These are phyloP conservation scores for Ceyx erithaca DNA, from an alignment of 2,797 vertebrate species.

Conservation along the genomic window DNA sequence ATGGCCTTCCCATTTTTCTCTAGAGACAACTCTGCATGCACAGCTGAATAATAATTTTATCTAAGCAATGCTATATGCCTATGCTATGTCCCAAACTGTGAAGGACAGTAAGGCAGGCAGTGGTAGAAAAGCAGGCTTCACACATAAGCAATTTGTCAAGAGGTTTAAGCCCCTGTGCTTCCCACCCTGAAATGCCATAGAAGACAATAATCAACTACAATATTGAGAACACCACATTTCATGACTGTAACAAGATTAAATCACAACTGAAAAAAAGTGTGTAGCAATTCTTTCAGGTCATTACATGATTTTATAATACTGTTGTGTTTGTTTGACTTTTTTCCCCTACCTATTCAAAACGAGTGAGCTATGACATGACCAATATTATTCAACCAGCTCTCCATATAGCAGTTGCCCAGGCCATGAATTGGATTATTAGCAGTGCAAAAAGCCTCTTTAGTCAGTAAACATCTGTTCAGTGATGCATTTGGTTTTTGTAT, in stretches of 20 bases:
- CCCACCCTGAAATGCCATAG: background rate
- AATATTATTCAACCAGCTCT: background rate
- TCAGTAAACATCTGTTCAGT: background rate
- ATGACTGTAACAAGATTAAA: background rate
- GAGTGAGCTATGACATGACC: background rate
- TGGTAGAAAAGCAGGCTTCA: background rate
- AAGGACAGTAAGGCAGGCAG: background rate
- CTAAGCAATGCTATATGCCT: background rate
- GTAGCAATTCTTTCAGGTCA: background rate
- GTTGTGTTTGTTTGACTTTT: too few relatives aligned
- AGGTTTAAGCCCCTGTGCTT: background rate
- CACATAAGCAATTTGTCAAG: background rate
- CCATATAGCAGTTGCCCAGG: background rate
- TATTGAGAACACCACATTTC: background rate
- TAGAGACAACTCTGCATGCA: rapidly evolving
- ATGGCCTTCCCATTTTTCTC: background rate
- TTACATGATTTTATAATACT: background rate
- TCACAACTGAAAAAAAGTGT: background rate
- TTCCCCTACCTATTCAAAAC: background rate
- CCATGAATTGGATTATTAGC: background rate
- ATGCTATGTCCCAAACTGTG: background rate
- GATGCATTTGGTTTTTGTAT: background rate
- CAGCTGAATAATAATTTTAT: background rate
- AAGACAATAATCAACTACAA: background rate
- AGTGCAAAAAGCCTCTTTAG: background rate